Base-by-base conservation (phyloP, 2,888 invertebrate species). In the Pheosia tremula region DNA sequence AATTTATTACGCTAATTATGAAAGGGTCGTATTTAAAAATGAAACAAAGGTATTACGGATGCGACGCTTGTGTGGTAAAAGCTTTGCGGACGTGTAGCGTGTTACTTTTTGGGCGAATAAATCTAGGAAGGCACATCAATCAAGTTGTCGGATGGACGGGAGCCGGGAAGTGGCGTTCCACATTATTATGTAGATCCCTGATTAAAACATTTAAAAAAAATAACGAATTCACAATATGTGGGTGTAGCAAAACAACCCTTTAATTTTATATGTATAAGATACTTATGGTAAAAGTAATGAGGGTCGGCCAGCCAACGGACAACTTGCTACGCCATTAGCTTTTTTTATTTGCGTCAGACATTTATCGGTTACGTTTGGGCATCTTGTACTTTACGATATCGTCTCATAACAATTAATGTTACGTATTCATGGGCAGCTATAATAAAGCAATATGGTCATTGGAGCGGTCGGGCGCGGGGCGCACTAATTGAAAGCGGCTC, bases 1-100 rank as follows among this genome's bases (percentile, higher is more conserved):
- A 91, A 93, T 93, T 92, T 93, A 93, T 93, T 91, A 92, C 91
- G 89, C 92, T 93, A 93, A 93, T 93, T 93, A 93, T 90, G 85
- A 88, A 88, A 87, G 87, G 88, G 81, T 83, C 89, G 85, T 88
- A 89, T 92, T 89, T 89, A 90, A 91, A 92, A 92, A 92, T 88
- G 85, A 91, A 91, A 91, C 91, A 91, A 91, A 91, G 86, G 89
- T 87, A 87, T 86, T 88, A 88, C 79, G 79, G 79, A 81, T 86
- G 86, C 83, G 87, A 86, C 86, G 87, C 87, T 88, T 87, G 81
- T 84, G 78, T 81, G 81, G 82, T 81, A 85, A 88, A 88, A 84
- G 87, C 88, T 87, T 82, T 84, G 90, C 86, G 87, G 88, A 91
- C 90, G 85, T 86, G 85, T 87, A 80, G 86, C 87, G 85, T 87